A percentile compares a stretch with the other conserved stretches of the same genome.
Evolutionary conservation across 2,888 invertebrate genomes (phyloP).

Genomic region (Melolontha melolontha): DNA sequence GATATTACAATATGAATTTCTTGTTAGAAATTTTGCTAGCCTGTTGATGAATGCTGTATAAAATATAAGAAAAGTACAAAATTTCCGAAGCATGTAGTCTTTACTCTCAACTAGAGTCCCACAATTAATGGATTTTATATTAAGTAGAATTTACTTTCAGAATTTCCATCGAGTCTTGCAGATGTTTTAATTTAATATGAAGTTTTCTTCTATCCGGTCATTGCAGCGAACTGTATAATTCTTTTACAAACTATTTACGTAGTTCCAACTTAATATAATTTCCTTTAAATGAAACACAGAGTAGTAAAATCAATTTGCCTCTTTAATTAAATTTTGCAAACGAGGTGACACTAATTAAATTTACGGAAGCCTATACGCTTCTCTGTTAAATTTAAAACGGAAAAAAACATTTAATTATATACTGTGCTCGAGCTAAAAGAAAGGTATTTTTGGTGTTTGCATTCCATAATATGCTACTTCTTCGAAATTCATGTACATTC

Average conservation of each 20-base stretch:
- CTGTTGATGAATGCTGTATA: too few relatives aligned
- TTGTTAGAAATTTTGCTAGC: too few relatives aligned
- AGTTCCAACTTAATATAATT: slow-evolving; percentile 1
- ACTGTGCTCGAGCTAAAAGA: too few relatives aligned
- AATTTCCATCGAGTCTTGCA: neutral
- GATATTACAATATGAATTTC: too few relatives aligned
- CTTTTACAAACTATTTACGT: slow-evolving; percentile 13
- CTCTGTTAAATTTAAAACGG: neutral
- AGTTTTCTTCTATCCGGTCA: neutral
- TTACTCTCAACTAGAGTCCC: too few relatives aligned
- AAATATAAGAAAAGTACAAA: too few relatives aligned
- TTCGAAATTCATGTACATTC: too few relatives aligned
- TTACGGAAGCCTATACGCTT: slow-evolving; percentile 6
- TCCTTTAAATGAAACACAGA: slow-evolving; percentile 5
- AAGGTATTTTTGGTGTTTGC: too few relatives aligned
- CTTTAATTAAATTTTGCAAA: slow-evolving; percentile 14
- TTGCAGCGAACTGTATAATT: neutral
- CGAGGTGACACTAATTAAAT: slow-evolving; percentile 12
- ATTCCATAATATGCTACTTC: too few relatives aligned
- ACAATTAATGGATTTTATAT: neutral
- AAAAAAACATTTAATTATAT: too few relatives aligned
- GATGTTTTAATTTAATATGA: slow-evolving; percentile 12
- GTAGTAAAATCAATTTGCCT: slow-evolving; percentile 14
- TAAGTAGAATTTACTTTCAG: neutral
- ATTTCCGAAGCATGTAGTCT: too few relatives aligned